Base-by-base conservation (phyloP, 2,797 vertebrate species). In the Nothura maculosa region DNA sequence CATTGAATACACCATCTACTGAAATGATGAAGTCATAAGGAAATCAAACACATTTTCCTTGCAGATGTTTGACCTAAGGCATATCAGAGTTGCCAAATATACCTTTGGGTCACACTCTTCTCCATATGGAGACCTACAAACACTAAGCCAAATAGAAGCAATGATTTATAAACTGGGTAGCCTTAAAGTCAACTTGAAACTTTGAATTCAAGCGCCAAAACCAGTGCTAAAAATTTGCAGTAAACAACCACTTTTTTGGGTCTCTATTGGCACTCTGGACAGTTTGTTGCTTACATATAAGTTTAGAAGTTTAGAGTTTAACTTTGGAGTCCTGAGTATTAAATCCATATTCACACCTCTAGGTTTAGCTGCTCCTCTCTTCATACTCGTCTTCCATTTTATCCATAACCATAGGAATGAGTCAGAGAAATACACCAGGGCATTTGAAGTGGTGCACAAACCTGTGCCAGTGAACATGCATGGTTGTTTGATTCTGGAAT, bases 1-100 rank as follows among this genome's bases (percentile, higher is more conserved):
- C 42, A 52, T 57, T 93, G 78, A 91, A 90, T 95, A 89, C 68
- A 93, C 79, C 85, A 63, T 87, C 91, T 66, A 84, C 83, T 84
- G 84, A 92, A 94, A 78, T 81, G 89, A 93, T 92, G 89, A 95
- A 94, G 78, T 85, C 10, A 2, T 94, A 93, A 93, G 74, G 79
- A 95, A 96, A 96, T 92, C 76, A 90, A 27, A 66, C 73, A 85
- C 87, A 83, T 82, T 92, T 87, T 96, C 94, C 62, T 85, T 86
- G 92, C 95, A 95, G 91, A 93, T 95, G 94, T 95, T 94, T 75
- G 87, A 96, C 91, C 94, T 68, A 85, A 94, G 87, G 58, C 64
- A 32, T 57, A 61, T 3, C 89, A 75, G 36, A 86, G 34, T 78
- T 94, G 81, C 94, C 93, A 94, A 94, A 86, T 86, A 81, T 85